Base-by-base conservation (phyloP, 2,113 vertebrate genomes). In the Mesoclemmys tuberculata region DNA sequence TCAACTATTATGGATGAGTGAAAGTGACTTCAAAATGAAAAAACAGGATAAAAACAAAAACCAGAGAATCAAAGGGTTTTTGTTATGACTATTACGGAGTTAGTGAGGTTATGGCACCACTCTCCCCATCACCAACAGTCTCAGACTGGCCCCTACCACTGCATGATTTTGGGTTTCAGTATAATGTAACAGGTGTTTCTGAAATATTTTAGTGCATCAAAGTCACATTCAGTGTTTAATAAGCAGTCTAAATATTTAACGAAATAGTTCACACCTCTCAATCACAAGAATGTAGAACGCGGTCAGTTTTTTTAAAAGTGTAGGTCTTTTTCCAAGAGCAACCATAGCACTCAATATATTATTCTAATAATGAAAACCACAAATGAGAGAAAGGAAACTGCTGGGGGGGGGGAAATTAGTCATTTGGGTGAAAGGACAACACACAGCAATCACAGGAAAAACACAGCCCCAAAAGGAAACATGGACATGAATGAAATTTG, bases 311-410 rank as follows among this genome's bases (percentile, higher is more conserved):
- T 83, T 93, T 95, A 90, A 94, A 94, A 87, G 79, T 56, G 89
- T 54, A 93, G 92, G 87, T 92, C 89, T 97, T 93, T 86, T 97
- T 95, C 92, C 95, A 96, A 98, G 95, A 96, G 96, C 96, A 97
- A 97, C 12, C 87, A 95, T 84, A 95, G 51, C 56, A 97, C 74
- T 97, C 94, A 96, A 93, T 95, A 86, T 90, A 94, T 56, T 97
- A 98, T 95, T 98, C 97, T 96, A 98, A 97, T 95, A 98, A 97
- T 92, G 93, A 97, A 98, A 98, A 97, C 82, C 64, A 93, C 81
- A 93, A 97, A 85, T 95, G 97, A 95, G 95, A 98, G 93, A 98
- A 97, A 96, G 85, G 58, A 97, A 96, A 89, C 52, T 95, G 55
- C 89, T 87, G 52, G 86, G 55, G 88, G 55, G 88, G 84, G 74